Percentiles rank a stretch among this genome's conserved stretches.
Evolutionary conservation across 2,888 invertebrate genomes (phyloP).

Genomic region (Drosophila melanocephala): DNA sequence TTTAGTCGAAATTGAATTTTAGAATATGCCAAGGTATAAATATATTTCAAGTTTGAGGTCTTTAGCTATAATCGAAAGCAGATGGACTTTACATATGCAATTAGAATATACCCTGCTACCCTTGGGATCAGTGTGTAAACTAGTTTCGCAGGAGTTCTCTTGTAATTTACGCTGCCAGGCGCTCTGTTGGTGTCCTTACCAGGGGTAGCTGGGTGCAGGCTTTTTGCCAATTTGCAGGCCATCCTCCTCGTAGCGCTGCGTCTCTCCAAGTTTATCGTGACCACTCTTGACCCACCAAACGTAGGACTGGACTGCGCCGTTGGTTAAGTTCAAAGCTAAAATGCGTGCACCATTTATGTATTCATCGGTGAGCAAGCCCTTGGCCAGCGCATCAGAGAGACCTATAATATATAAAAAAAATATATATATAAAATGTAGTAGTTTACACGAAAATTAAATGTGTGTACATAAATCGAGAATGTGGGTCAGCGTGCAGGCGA

Average conservation of each 20-base stretch:
- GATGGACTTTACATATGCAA: neutral
- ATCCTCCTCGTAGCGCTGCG: slow-evolving; percentile 87
- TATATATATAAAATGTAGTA: slow-evolving; percentile 9
- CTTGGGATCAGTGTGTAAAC: neutral
- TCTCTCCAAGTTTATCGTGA: slow-evolving; percentile 83
- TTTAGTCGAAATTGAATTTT: neutral
- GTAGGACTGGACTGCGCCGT: slow-evolving; percentile 87
- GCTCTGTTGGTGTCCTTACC: slow-evolving; percentile 86
- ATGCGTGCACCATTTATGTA: slow-evolving; percentile 88
- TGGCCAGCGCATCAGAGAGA: slow-evolving; percentile 90
- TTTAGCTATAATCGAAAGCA: neutral
- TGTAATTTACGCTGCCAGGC: neutral
- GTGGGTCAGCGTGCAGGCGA: slow-evolving; percentile 36
- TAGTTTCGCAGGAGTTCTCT: neutral
- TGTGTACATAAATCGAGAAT: slow-evolving; percentile 20
- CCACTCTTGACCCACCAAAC: slow-evolving; percentile 87
- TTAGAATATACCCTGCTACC: neutral
- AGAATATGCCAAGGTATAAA: neutral
- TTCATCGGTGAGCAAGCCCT: slow-evolving; percentile 89
- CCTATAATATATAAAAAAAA: slow-evolving; percentile 85
- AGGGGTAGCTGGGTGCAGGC: slow-evolving; percentile 90
- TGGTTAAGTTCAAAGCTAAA: slow-evolving; percentile 88
- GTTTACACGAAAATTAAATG: slow-evolving; percentile 11
- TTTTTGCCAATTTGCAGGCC: slow-evolving; percentile 88
- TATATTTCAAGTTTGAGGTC: neutral